Percentiles rank a stretch among this genome's conserved stretches.
Evolutionary conservation across 2,113 vertebrate genomes (phyloP).

Genomic region (Eretmochelys imbricata): DNA sequence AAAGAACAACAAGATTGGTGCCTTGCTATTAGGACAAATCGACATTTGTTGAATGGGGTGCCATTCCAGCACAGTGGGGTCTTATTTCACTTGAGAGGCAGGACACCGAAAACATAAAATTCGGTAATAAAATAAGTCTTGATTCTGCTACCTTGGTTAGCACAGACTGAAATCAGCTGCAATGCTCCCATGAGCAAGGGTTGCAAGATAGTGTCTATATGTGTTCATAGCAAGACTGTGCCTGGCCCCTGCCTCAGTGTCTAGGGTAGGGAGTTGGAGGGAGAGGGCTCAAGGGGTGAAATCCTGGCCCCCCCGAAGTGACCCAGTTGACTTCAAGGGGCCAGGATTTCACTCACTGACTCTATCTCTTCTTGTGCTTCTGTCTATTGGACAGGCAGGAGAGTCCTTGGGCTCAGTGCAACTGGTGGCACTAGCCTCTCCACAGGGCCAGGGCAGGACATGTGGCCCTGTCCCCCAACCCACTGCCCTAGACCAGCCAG

Average conservation of each 20-base stretch:
- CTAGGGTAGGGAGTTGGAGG: background rate
- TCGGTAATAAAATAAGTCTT: background rate
- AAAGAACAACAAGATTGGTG: slow-evolving; percentile 13
- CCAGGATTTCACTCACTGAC: background rate
- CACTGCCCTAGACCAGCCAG: background rate
- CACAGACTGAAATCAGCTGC: fast-evolving
- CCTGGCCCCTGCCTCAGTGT: fast-evolving
- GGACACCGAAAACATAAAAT: background rate
- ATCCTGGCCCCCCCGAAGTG: background rate
- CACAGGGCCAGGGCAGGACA: background rate
- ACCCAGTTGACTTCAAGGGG: background rate
- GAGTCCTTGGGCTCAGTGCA: background rate
- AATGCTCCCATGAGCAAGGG: too few relatives aligned
- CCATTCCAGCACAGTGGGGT: background rate
- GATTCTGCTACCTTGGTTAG: background rate
- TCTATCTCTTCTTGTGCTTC: background rate
- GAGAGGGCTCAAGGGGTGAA: background rate
- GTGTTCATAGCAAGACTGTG: background rate
- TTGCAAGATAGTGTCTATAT: background rate
- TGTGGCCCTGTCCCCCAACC: fast-evolving
- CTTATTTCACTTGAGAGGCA: slow-evolving; percentile 7
- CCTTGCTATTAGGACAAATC: slow-evolving; percentile 27
- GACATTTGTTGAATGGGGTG: background rate
- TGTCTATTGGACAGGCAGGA: background rate
- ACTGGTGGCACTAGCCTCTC: background rate